These are phyloP conservation scores for Prionace glauca DNA, from an alignment of 2,797 vertebrate genomes.

Conservation along the genomic window DNA sequence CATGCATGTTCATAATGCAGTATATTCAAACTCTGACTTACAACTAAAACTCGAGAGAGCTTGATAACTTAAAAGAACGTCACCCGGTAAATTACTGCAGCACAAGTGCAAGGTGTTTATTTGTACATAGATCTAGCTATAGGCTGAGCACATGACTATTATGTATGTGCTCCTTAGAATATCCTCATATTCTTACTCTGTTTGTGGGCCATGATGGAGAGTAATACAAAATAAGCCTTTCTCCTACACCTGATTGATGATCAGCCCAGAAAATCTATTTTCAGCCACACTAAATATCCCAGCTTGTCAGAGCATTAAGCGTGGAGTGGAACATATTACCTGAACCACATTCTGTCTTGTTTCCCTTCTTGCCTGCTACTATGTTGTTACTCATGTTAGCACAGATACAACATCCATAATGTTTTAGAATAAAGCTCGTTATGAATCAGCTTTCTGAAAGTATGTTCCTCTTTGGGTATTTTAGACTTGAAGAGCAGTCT, in stretches of 20 bases:
- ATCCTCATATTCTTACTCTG: neutral
- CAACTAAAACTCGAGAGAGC: neutral
- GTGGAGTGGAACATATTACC: neutral
- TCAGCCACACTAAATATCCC: neutral
- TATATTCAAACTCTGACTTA: neutral
- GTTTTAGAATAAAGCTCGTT: neutral
- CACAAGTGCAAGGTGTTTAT: neutral
- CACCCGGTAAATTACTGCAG: neutral
- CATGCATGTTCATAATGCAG: neutral
- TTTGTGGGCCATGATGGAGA: neutral
- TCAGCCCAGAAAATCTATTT: neutral
- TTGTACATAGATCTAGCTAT: neutral
- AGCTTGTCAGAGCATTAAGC: neutral
- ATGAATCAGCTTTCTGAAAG: neutral
- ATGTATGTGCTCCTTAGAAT: neutral
- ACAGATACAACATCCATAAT: neutral
- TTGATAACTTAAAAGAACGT: neutral
- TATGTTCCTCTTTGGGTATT: neutral
- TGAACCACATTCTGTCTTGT: neutral
- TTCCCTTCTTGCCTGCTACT: neutral
- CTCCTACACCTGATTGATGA: too few relatives aligned
- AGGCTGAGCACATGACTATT: neutral
- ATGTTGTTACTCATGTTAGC: neutral
- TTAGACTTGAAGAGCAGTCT: neutral
- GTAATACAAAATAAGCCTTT: neutral